Percentiles rank a stretch among this genome's conserved stretches.
These are phyloP conservation scores for Anguilla megastoma DNA, from an alignment of 2,797 vertebrate genomes.

Conservation along the genomic window DNA sequence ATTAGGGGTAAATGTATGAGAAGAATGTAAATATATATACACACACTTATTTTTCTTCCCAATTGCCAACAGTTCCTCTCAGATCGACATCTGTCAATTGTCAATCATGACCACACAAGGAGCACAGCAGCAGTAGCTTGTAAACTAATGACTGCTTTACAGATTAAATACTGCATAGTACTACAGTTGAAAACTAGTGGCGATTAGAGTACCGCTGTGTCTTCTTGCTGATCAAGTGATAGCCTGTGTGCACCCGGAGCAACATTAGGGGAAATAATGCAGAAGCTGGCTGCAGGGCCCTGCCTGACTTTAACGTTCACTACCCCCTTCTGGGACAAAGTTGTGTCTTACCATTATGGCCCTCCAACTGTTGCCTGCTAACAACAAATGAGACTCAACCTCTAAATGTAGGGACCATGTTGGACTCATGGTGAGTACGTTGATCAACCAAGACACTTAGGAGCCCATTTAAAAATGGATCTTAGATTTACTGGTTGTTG, in stretches of 20 bases:
- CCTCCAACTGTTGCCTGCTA: not conserved
- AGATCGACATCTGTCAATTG: too few relatives aligned
- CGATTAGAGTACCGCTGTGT: not conserved
- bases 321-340: not conserved
- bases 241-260: not conserved
- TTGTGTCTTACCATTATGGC: not conserved
- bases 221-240: not conserved
- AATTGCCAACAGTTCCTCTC: too few relatives aligned
- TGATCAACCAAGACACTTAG: not conserved
- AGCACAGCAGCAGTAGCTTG: not conserved
- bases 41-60: too few relatives aligned
- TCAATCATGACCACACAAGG: not conserved
- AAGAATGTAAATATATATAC: too few relatives aligned
- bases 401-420: not conserved
- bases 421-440: not conserved
- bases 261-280: not conserved
- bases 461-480: not conserved
- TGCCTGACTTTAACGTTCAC: not conserved
- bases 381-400: not conserved
- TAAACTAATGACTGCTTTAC: not conserved
- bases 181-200: not conserved
- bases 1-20: not conserved
- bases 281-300: not conserved
- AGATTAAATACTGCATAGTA: not conserved
- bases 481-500: not conserved